phyloP scores from a whole-genome alignment of 2,888 invertebrate genomes.

The Embidobia sp. region DNA sequence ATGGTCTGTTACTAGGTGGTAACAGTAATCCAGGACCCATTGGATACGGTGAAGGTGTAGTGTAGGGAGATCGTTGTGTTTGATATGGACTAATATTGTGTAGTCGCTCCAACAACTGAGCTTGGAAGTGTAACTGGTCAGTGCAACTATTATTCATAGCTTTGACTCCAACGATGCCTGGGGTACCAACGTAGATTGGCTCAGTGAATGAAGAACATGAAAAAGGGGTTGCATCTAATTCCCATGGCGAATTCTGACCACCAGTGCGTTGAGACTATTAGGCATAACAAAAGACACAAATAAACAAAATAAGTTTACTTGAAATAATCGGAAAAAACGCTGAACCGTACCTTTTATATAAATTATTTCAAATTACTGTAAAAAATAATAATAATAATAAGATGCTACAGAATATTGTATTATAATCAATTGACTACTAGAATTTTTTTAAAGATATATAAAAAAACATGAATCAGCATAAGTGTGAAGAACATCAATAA shows the following conservation, averaged over 20 bases:
- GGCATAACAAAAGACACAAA: background rate
- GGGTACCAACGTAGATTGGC: constrained; percentile 73
- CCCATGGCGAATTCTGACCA: constrained; percentile 78
- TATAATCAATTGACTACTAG: no score
- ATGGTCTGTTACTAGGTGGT: constrained; percentile 73
- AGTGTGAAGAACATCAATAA: no score
- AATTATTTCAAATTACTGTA: no score
- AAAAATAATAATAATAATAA: no score
- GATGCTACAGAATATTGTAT: no score
- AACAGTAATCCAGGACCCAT: constrained; percentile 75
- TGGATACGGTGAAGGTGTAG: constrained; percentile 75
- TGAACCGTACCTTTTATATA: no score
- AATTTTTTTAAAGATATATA: no score
- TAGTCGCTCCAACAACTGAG: constrained; percentile 83
- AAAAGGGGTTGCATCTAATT: constrained; percentile 74
- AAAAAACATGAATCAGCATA: no score
- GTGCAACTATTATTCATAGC: constrained; percentile 70
- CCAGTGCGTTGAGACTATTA: constrained; percentile 69
- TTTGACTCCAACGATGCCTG: constrained; percentile 69
- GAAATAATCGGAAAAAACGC: constrained; percentile 44
- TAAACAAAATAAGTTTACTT: constrained; percentile 29
- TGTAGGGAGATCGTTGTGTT: constrained; percentile 76
- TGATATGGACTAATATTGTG: constrained; percentile 82
- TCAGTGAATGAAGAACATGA: constrained; percentile 74
- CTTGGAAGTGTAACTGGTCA: constrained; percentile 81